These are phyloP conservation scores for Okamejei kenojei DNA, from an alignment of 2,797 vertebrate species.

Conservation along the genomic window DNA sequence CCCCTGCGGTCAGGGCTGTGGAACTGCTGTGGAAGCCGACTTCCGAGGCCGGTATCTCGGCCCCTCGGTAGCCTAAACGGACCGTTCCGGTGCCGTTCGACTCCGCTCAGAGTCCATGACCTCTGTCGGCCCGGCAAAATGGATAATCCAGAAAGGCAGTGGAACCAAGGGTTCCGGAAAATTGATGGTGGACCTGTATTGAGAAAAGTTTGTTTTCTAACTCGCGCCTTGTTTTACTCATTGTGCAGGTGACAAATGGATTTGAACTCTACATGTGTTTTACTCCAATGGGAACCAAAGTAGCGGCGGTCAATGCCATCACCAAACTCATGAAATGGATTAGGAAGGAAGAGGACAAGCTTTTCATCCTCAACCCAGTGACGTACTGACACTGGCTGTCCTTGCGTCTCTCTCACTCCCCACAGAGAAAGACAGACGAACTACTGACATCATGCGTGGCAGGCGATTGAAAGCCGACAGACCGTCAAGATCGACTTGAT, in stretches of 20 bases:
- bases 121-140: too few species aligned
- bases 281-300: conserved; percentile 88
- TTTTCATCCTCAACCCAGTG: conserved; percentile 89
- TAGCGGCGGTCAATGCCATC: conserved; percentile 69
- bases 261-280: conserved; percentile 96
- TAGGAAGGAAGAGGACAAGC: conserved; percentile 89
- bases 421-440: neutral
- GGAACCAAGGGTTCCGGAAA: too few species aligned
- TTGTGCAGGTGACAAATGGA: conserved; percentile 79
- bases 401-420: neutral
- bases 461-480: neutral
- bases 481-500: neutral
- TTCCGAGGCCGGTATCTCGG: too few species aligned
- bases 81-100: too few species aligned
- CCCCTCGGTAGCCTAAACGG: too few species aligned
- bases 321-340: conserved; percentile 97
- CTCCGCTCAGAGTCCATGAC: too few species aligned
- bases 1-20: too few species aligned
- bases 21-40: too few species aligned
- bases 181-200: too few species aligned
- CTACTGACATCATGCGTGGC: neutral
- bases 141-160: too few species aligned
- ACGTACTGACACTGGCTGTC: conserved; percentile 68
- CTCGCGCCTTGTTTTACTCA: neutral
- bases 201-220: neutral